Percentiles rank a stretch among this genome's conserved stretches.
Evolutionary conservation across 2,888 invertebrate genomes (phyloP).

Genomic region (Tenodera sinensis): DNA sequence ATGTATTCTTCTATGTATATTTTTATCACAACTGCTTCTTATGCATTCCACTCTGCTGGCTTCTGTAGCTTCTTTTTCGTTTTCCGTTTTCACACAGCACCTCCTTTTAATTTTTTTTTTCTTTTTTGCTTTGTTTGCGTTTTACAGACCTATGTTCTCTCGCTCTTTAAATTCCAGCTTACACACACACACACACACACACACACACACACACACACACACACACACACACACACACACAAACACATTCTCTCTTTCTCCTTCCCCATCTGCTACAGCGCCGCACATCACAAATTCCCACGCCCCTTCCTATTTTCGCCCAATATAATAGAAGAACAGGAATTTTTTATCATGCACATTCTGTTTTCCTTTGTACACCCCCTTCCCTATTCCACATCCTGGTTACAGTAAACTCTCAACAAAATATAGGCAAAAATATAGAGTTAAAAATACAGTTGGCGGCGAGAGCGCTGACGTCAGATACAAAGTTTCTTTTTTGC

Average conservation of each 20-base stretch:
- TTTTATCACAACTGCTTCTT: neutral
- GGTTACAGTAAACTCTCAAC: neutral
- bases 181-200: neutral
- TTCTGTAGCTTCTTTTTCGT: neutral
- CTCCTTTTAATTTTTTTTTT: neutral
- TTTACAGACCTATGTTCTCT: neutral
- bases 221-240: no score
- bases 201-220: no score
- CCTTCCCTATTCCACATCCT: neutral
- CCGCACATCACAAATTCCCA: neutral
- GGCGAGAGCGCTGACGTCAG: no score
- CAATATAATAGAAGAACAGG: neutral
- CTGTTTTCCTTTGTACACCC: neutral
- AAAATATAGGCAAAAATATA: neutral
- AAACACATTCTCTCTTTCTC: no score
- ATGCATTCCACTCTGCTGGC: neutral
- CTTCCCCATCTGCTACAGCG: neutral
- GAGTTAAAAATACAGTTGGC: no score
- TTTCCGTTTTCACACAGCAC: no score
- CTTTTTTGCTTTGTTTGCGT: neutral
- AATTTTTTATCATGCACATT: neutral
- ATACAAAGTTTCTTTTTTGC: no score
- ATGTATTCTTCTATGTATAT: no score
- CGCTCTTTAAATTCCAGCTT: neutral
- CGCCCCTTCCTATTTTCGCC: neutral